Conservation (phyloP, 1,140 invertebrate genomes). For the Nixonia krombeini region DNA sequence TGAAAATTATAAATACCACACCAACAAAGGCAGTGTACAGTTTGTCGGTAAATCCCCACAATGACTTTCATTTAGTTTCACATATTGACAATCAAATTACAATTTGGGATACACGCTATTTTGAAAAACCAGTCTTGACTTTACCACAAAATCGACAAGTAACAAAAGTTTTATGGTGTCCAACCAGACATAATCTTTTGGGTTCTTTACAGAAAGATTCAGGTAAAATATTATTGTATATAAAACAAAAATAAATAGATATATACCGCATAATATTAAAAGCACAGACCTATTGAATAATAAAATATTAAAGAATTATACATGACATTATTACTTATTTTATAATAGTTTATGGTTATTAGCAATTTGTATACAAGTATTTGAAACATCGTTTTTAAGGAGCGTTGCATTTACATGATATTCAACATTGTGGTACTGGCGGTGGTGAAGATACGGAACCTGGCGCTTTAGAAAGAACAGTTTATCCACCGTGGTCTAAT, state of each 20-base stretch:
- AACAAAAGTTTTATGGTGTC: constrained; percentile 88
- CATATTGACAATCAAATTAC: constrained; percentile 85
- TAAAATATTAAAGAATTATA: too few relatives aligned
- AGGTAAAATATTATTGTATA: constrained; percentile 42
- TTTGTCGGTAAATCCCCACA: constrained; percentile 82
- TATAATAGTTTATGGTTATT: too few relatives aligned
- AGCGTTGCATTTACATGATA: constrained; percentile 82
- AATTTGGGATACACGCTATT: constrained; percentile 90
- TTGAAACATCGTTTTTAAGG: constrained; percentile 26
- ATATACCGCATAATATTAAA: too few relatives aligned
- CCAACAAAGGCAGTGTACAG: constrained; percentile 88
- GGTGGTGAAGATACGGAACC: constrained; percentile 80
- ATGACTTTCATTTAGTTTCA: constrained; percentile 85
- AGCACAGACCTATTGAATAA: too few relatives aligned
- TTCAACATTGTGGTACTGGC: constrained; percentile 80
- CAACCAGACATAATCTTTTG: constrained; percentile 86
- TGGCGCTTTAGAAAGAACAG: constrained; percentile 81
- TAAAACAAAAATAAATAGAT: not conserved
- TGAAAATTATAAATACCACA: constrained; percentile 80
- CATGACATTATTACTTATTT: too few relatives aligned
- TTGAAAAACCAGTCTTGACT: constrained; percentile 87
- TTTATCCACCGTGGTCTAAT: constrained; percentile 72
- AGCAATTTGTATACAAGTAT: too few relatives aligned
- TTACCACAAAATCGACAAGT: constrained; percentile 80
- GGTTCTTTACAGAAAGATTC: constrained; percentile 82